These are phyloP conservation scores for Notechis scutatus DNA, from an alignment of 2,113 vertebrate species.

Conservation along the genomic window DNA sequence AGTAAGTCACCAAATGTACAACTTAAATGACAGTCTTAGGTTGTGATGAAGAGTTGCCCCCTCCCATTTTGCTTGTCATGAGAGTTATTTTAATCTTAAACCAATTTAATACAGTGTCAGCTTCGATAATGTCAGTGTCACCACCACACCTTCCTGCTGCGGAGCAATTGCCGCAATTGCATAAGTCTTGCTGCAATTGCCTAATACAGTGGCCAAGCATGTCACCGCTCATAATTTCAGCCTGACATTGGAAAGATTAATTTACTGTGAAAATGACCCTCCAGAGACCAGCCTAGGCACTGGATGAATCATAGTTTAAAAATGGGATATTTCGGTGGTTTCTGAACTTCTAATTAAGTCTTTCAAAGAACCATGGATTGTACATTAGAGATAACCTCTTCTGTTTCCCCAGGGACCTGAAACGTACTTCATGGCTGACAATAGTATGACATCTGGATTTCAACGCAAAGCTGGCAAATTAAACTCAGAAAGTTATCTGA, in stretches of 20 bases:
- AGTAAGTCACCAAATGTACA: neutral
- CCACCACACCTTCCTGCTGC: conserved; percentile 3
- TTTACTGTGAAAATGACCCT: conserved; percentile 55
- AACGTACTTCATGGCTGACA: rapidly evolving
- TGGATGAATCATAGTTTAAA: conserved; percentile 48
- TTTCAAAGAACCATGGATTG: conserved; percentile 13
- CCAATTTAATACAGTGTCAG: conserved; percentile 54
- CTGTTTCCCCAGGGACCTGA: neutral
- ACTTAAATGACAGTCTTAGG: neutral
- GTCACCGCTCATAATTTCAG: conserved; percentile 49
- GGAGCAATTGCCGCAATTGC: conserved; percentile 20
- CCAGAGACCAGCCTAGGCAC: conserved; percentile 28
- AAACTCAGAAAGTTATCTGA: neutral
- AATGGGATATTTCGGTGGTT: conserved; percentile 50
- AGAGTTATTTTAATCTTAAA: conserved; percentile 44
- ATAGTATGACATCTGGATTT: neutral
- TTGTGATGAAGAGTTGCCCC: neutral
- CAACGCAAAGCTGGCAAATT: neutral
- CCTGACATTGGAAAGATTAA: conserved; percentile 51
- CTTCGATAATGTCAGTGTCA: conserved; percentile 34
- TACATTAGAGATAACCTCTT: neutral
- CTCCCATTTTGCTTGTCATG: neutral
- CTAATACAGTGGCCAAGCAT: conserved; percentile 28
- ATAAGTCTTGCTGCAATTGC: conserved; percentile 14
- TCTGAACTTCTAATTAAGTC: conserved; percentile 56